Evolutionary conservation across 2,888 invertebrate genomes (phyloP).

Genomic region (Trachelus stipa): DNA sequence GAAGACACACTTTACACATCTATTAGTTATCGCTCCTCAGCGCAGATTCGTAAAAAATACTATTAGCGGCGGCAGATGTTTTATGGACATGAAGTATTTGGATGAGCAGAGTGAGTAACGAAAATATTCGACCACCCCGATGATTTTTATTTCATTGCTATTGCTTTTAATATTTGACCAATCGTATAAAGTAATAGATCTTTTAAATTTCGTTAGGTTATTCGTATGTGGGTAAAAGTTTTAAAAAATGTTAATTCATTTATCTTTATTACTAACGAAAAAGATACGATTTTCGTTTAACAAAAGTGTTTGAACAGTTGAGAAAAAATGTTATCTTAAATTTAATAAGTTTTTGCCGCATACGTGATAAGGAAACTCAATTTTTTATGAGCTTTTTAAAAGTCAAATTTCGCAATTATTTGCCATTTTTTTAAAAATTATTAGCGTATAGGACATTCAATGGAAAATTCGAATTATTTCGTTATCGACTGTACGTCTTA

Average conservation of each 20-base stretch:
- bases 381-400: not conserved
- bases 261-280: not conserved
- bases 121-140: not conserved
- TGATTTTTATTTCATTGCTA: not conserved
- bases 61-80: not conserved
- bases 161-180: not conserved
- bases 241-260: not conserved
- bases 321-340: not conserved
- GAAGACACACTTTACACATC: not conserved
- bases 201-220: not conserved
- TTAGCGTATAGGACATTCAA: not conserved
- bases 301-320: not conserved
- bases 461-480: not conserved
- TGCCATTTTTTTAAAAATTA: not conserved
- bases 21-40: not conserved
- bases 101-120: not conserved
- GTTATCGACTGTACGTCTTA: not conserved
- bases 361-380: not conserved
- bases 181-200: not conserved
- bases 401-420: not conserved
- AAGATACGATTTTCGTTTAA: not conserved
- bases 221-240: not conserved
- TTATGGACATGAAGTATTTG: not conserved
- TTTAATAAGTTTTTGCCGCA: not conserved
- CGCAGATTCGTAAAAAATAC: not conserved